phyloP scores from a whole-genome alignment of 2,797 vertebrate species.

The Neopelma chrysocephalum region DNA sequence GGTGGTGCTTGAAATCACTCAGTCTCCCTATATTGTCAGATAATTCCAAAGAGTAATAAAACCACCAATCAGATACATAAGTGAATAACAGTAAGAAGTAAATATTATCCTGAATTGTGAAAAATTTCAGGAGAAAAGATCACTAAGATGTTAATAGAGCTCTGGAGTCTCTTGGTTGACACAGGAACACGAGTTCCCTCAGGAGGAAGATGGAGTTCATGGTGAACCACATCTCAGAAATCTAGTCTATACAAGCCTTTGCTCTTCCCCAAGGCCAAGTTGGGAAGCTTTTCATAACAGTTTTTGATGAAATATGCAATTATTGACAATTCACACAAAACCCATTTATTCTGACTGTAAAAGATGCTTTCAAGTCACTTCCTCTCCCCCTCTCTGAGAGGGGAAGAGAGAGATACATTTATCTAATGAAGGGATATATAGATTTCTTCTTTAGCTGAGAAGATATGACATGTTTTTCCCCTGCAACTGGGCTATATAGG shows the following conservation, averaged over 20 bases:
- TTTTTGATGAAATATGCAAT: not conserved
- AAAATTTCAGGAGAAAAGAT: not conserved
- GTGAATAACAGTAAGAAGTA: not conserved
- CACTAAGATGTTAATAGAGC: not conserved
- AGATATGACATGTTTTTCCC: not conserved
- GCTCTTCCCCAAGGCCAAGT: not conserved
- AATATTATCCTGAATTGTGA: not conserved
- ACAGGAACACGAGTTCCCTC: not conserved
- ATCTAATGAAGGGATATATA: not conserved
- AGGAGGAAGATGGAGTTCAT: not conserved
- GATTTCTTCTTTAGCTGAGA: not conserved
- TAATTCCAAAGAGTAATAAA: not conserved
- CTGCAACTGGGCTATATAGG: not conserved
- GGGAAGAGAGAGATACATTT: not conserved
- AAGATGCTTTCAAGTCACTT: not conserved
- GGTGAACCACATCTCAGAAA: not conserved
- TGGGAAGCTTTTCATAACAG: not conserved
- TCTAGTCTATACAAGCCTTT: not conserved
- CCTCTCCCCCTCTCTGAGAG: fast-evolving
- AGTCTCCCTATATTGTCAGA: not conserved
- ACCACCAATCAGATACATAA: not conserved
- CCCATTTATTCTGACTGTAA: not conserved
- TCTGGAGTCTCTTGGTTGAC: not conserved
- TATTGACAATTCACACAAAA: not conserved
- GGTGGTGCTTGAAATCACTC: not conserved